Conservation (phyloP, 2,113 vertebrate species). For the Nyctereutes procyonoides region DNA sequence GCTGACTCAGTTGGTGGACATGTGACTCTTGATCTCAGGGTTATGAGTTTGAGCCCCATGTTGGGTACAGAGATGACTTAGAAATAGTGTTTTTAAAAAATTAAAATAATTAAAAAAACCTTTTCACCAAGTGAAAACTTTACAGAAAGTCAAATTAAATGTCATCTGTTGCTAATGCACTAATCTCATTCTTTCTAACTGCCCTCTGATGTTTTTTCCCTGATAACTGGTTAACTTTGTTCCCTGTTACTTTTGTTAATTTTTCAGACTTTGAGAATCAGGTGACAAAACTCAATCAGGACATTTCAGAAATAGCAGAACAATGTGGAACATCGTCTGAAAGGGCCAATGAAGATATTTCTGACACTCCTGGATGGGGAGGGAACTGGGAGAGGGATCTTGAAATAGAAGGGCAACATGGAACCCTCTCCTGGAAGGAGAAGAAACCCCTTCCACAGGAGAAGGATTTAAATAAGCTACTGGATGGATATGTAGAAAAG, state of each 20-base stretch:
- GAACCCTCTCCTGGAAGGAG: background rate
- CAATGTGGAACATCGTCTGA: background rate
- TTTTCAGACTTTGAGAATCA: slow-evolving; percentile 70
- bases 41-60: background rate
- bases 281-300: slow-evolving; percentile 29
- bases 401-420: background rate
- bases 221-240: background rate
- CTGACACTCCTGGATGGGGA: slow-evolving; percentile 28
- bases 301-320: slow-evolving; percentile 24
- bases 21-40: background rate
- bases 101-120: background rate
- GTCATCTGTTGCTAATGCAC: background rate
- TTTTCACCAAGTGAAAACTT: background rate
- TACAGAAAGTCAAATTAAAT: background rate
- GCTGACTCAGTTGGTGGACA: background rate
- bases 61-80: background rate
- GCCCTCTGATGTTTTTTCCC: background rate
- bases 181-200: background rate
- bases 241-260: slow-evolving; percentile 23
- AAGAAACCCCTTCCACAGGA: background rate
- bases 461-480: background rate
- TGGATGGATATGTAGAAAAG: background rate
- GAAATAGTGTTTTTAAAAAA: background rate
- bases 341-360: background rate
- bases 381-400: slow-evolving; percentile 12